These are phyloP conservation scores for Astropecten irregularis DNA, from an alignment of 53 echinoderm and acorn worm genomes.

Conservation along the genomic window DNA sequence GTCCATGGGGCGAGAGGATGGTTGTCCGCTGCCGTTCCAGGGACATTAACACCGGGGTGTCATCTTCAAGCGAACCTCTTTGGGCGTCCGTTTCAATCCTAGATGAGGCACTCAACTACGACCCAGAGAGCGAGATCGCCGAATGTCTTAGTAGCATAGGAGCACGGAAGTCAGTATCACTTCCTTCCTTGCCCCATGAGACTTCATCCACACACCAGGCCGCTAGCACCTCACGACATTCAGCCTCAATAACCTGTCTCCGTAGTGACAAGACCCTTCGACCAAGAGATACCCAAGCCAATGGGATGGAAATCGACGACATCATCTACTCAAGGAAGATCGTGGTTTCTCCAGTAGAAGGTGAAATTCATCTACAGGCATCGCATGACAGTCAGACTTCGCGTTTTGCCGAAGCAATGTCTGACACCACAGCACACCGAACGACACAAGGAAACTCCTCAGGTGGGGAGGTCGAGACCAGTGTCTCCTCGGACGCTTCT, in stretches of 20 bases:
- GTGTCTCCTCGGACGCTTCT: too few relatives aligned
- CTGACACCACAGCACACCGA: too few relatives aligned
- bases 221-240: not conserved
- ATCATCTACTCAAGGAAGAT: too few relatives aligned
- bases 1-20: not conserved
- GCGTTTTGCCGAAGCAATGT: too few relatives aligned
- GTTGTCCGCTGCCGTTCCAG: not conserved
- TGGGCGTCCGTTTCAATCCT: not conserved
- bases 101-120: constrained; percentile 4
- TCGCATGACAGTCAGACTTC: too few relatives aligned
- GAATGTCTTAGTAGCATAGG: not conserved
- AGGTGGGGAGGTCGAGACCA: too few relatives aligned
- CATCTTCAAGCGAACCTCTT: not conserved
- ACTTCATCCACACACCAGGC: not conserved
- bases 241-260: not conserved
- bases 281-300: too few relatives aligned
- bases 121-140: not conserved
- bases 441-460: too few relatives aligned
- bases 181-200: not conserved
- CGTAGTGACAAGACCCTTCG: not conserved
- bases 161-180: not conserved
- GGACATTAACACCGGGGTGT: not conserved
- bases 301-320: too few relatives aligned
- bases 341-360: too few relatives aligned
- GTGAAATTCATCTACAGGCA: too few relatives aligned